These are phyloP conservation scores for Puntigrus tetrazona DNA, from an alignment of 2,113 vertebrate species.

Conservation along the genomic window DNA sequence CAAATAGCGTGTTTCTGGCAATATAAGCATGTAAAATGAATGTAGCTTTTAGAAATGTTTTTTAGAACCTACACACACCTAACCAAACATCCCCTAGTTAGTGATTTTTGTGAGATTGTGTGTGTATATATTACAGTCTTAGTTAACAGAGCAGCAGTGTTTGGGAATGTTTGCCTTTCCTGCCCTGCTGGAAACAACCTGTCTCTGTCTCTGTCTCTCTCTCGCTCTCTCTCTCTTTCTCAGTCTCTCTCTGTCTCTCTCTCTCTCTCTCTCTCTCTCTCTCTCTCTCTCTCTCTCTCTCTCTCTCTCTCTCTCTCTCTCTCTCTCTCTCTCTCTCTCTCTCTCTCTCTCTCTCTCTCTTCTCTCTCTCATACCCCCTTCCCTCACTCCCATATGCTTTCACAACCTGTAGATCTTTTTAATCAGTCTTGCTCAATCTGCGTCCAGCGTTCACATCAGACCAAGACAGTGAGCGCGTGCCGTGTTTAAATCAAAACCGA, in stretches of 20 bases:
- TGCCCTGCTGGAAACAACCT: conserved; percentile 33
- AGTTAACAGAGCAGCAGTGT: conserved; percentile 76
- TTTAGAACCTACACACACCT: conserved; percentile 29
- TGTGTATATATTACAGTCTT: conserved; percentile 70
- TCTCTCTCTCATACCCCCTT: conserved; percentile 36
- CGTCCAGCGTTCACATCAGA: background rate
- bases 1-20: background rate
- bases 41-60: conserved; percentile 45
- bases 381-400: conserved; percentile 60
- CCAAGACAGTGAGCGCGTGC: conserved; percentile 22
- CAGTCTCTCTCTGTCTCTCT: conserved; percentile 25
- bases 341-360: conserved; percentile 38
- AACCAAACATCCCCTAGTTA: conserved; percentile 62
- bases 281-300: conserved; percentile 38
- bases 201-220: conserved; percentile 29
- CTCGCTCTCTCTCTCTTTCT: conserved; percentile 38
- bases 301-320: conserved; percentile 27
- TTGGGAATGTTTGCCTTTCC: conserved; percentile 75
- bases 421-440: conserved; percentile 55
- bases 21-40: conserved; percentile 45
- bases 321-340: conserved; percentile 36
- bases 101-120: conserved; percentile 52
- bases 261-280: conserved; percentile 36
- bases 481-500: background rate
- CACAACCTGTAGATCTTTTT: conserved; percentile 69